Evolutionary conservation across 2,113 vertebrate genomes (phyloP).

Genomic region (Sebastes fasciatus): DNA sequence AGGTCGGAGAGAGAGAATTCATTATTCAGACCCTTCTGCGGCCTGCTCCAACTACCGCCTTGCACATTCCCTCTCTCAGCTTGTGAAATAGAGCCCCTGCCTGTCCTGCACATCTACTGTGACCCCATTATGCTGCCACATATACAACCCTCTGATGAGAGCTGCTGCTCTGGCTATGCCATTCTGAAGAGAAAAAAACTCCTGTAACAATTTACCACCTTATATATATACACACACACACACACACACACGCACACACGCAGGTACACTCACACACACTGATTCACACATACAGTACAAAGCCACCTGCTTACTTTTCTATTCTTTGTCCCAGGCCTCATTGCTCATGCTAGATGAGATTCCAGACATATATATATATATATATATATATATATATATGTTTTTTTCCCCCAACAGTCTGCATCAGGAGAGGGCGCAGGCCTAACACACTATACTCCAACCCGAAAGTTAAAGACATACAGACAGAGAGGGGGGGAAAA

Average conservation of each 20-base stretch:
- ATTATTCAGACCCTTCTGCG: slow-evolving; percentile 77
- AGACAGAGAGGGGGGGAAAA: background rate
- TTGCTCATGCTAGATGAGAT: slow-evolving; percentile 41
- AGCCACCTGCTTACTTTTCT: slow-evolving; percentile 30
- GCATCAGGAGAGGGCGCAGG: background rate
- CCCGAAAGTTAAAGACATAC: slow-evolving; percentile 13
- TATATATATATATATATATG: background rate
- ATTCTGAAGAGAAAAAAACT: slow-evolving; percentile 47
- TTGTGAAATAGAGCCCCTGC: slow-evolving; percentile 66
- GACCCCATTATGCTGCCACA: slow-evolving; percentile 76
- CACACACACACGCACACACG: background rate
- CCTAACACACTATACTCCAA: background rate
- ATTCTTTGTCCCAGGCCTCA: slow-evolving; percentile 36
- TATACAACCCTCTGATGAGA: slow-evolving; percentile 68
- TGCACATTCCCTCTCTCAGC: slow-evolving; percentile 67
- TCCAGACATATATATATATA: background rate
- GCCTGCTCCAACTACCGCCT: slow-evolving; percentile 57
- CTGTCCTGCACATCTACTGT: slow-evolving; percentile 71
- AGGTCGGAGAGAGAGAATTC: slow-evolving; percentile 66
- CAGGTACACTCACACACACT: background rate
- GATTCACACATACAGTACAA: background rate
- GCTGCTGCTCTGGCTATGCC: slow-evolving; percentile 45
- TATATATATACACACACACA: background rate
- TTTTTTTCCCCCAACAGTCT: background rate
- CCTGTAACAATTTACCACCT: slow-evolving; percentile 39